Percentiles rank a stretch among this genome's conserved stretches.
These are phyloP conservation scores for Cyclophora punctaria DNA, from an alignment of 2,888 invertebrate genomes.

Conservation along the genomic window DNA sequence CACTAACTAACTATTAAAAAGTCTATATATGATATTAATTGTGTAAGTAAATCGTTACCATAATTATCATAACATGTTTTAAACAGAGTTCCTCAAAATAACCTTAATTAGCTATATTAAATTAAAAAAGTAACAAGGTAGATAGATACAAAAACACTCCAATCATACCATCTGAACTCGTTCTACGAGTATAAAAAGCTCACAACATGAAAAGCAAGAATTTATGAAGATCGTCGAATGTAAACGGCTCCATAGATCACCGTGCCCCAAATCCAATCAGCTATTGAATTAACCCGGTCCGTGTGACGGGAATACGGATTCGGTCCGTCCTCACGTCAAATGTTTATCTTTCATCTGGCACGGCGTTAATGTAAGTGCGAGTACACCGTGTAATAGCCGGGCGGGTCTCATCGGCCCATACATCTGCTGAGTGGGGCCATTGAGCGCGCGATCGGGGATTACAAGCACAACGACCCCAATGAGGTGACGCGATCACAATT, in stretches of 20 bases:
- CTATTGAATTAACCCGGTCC: conserved; percentile 72
- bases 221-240: conserved; percentile 30
- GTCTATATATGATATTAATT: too few relatives aligned
- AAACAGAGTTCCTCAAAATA: too few relatives aligned
- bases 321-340: conserved; percentile 67
- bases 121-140: too few relatives aligned
- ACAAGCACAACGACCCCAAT: conserved; percentile 24
- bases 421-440: conserved; percentile 44
- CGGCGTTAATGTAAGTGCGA: conserved; percentile 62
- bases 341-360: conserved; percentile 73
- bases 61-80: too few relatives aligned
- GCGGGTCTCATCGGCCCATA: conserved; percentile 26
- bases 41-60: too few relatives aligned
- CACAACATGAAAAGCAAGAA: conserved; percentile 10
- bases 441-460: conserved; percentile 24
- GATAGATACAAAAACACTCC: too few relatives aligned
- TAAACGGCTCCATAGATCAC: conserved; percentile 55
- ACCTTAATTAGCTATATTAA: too few relatives aligned
- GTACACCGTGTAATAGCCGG: conserved; percentile 43
- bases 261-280: conserved; percentile 73
- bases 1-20: too few relatives aligned
- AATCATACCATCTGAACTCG: too few relatives aligned
- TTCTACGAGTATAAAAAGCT: background rate
- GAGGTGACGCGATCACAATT: conserved; percentile 22
- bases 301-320: conserved; percentile 74